Conservation (phyloP, 30 jellyfish, hydroid and myxozoan genomes). For the Turritopsis rubra region DNA sequence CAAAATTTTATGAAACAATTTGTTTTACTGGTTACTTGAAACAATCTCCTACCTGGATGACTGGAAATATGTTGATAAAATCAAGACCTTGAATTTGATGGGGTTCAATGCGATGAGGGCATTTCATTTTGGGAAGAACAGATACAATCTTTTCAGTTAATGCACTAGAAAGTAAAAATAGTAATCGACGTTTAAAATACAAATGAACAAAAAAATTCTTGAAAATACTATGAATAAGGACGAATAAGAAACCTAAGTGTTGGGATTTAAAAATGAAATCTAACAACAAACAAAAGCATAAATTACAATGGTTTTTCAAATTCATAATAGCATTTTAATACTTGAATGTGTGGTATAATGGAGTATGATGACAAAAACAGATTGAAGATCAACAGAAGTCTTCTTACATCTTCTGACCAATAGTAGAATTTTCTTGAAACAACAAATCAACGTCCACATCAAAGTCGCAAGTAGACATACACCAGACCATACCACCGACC, state of each 20-base stretch:
- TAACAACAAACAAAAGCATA: too few relatives aligned
- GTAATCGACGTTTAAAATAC: not conserved
- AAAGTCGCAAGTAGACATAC: conserved; percentile 81
- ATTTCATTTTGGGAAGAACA: conserved; percentile 84
- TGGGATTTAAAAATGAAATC: too few relatives aligned
- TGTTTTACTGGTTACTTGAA: too few relatives aligned
- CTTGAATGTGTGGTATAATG: not conserved
- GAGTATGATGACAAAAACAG: not conserved
- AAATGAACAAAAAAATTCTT: too few relatives aligned
- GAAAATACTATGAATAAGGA: too few relatives aligned
- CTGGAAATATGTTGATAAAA: conserved; percentile 87
- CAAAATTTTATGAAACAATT: not conserved
- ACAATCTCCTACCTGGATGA: conserved; percentile 47
- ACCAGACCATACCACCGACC: conserved; percentile 99
- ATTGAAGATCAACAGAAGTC: not conserved
- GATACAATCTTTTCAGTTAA: conserved; percentile 93
- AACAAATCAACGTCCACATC: conserved; percentile 94
- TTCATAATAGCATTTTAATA: not conserved
- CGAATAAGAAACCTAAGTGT: too few relatives aligned
- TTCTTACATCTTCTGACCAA: conserved; percentile 81
- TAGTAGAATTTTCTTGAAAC: conserved; percentile 91
- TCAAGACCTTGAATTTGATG: conserved; percentile 99
- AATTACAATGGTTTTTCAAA: too few relatives aligned
- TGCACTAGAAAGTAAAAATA: conserved; percentile 29
- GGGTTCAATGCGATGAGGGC: conserved; percentile 98